phyloP scores from a whole-genome alignment of 2,797 vertebrate genomes.

The Phrynocephalus guinanensis region DNA sequence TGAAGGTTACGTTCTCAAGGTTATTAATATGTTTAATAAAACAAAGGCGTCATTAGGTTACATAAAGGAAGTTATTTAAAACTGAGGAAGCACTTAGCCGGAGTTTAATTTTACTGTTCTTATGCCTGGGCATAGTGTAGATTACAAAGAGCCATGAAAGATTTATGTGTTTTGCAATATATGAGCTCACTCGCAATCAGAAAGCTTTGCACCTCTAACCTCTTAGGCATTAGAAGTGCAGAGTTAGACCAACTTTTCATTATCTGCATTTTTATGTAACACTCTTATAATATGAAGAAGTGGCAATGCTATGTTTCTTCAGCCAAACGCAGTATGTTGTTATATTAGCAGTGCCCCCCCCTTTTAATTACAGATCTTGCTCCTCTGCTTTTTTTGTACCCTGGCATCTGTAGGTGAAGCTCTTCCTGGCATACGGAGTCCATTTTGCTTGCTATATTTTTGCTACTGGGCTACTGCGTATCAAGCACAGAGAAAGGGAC shows the following conservation, averaged over 20 bases:
- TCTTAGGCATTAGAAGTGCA: background rate
- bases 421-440: background rate
- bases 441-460: background rate
- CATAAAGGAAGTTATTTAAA: conserved; percentile 32
- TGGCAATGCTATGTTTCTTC: background rate
- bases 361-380: background rate
- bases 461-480: background rate
- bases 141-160: conserved; percentile 34
- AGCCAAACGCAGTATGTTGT: background rate
- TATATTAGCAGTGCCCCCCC: background rate
- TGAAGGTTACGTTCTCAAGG: conserved; percentile 33
- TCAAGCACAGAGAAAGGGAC: background rate
- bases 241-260: conserved; percentile 26
- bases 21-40: conserved; percentile 39
- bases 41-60: conserved; percentile 35
- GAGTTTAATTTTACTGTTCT: conserved; percentile 38
- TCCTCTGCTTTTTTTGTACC: background rate
- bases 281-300: background rate
- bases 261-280: conserved; percentile 16
- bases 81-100: conserved; percentile 28
- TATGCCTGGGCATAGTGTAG: background rate
- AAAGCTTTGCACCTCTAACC: conserved; percentile 18
- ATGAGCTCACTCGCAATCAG: conserved; percentile 25
- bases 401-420: background rate
- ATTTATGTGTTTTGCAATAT: conserved; percentile 40